Percentiles rank a stretch among this genome's conserved stretches.
phyloP scores from a whole-genome alignment of 1,140 invertebrate genomes.

The Drosophila lacteicornis region DNA sequence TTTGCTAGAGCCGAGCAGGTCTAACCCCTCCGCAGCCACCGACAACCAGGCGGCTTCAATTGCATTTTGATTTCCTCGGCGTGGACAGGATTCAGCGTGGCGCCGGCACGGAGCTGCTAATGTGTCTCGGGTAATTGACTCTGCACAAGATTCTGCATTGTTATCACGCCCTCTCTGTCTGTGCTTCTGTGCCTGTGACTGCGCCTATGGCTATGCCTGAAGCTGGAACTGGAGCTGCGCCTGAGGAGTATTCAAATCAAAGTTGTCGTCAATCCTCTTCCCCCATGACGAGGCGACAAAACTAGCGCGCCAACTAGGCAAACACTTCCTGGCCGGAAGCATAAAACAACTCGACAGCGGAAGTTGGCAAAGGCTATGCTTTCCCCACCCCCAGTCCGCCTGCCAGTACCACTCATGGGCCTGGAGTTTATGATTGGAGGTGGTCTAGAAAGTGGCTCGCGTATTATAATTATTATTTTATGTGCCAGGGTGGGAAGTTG shows the following conservation, averaged over 20 bases:
- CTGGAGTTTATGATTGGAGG: conserved; percentile 69
- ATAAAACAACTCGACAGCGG: conserved; percentile 83
- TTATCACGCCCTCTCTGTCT: conserved; percentile 63
- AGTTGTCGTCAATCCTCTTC: conserved; percentile 62
- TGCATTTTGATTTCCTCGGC: conserved; percentile 70
- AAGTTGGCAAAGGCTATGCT: conserved; percentile 65
- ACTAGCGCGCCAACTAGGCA: conserved; percentile 82
- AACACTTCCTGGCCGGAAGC: conserved; percentile 82
- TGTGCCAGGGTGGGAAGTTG: conserved; percentile 36
- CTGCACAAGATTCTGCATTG: conserved; percentile 73
- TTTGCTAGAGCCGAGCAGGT: neutral
- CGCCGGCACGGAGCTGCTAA: conserved; percentile 67
- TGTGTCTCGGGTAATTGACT: conserved; percentile 81
- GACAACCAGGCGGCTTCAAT: conserved; percentile 52
- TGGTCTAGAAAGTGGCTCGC: conserved; percentile 31
- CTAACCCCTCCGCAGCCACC: conserved; percentile 17
- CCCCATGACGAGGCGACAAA: conserved; percentile 70
- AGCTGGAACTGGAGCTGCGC: conserved; percentile 3
- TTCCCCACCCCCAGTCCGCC: neutral
- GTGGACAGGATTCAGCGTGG: conserved; percentile 33
- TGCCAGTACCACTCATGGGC: neutral
- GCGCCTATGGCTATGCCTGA: conserved; percentile 3
- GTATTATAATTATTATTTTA: conserved; percentile 80
- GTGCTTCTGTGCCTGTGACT: conserved; percentile 3
- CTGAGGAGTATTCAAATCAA: conserved; percentile 74